Conservation (phyloP, 2,888 invertebrate genomes). For the Mellilla xanthometata region DNA sequence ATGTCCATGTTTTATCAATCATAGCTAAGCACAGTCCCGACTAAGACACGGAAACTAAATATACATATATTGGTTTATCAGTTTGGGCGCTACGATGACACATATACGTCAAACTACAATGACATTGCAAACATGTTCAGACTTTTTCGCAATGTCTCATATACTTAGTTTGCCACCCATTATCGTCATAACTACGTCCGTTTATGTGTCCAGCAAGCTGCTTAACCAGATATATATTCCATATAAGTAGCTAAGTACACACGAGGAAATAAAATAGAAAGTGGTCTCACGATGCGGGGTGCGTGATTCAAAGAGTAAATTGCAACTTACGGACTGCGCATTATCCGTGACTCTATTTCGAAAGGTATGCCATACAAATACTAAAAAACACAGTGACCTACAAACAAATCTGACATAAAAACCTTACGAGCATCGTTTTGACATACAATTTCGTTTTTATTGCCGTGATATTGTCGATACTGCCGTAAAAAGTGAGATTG, state of each 20-base stretch:
- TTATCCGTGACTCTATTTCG: conserved; percentile 24
- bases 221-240: conserved; percentile 20
- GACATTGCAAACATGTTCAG: too few species aligned
- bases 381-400: conserved; percentile 24
- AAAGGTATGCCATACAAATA: conserved; percentile 16
- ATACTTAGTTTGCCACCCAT: too few species aligned
- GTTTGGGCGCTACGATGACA: too few species aligned
- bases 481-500: conserved; percentile 3
- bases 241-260: conserved; percentile 21
- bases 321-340: conserved; percentile 23
- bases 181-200: too few species aligned
- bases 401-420: conserved; percentile 18
- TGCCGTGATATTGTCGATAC: conserved; percentile 9
- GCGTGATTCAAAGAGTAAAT: conserved; percentile 29
- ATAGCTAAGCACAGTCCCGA: too few species aligned
- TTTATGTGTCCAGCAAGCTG: not conserved
- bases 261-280: conserved; percentile 46
- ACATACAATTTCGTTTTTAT: conserved; percentile 14
- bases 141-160: too few species aligned
- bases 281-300: conserved; percentile 31
- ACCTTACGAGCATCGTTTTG: conserved; percentile 9
- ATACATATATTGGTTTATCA: too few species aligned
- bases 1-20: too few species aligned
- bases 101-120: too few species aligned
- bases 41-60: too few species aligned